phyloP scores from a whole-genome alignment of 2,113 vertebrate genomes.

The Mystacornis crossleyi region DNA sequence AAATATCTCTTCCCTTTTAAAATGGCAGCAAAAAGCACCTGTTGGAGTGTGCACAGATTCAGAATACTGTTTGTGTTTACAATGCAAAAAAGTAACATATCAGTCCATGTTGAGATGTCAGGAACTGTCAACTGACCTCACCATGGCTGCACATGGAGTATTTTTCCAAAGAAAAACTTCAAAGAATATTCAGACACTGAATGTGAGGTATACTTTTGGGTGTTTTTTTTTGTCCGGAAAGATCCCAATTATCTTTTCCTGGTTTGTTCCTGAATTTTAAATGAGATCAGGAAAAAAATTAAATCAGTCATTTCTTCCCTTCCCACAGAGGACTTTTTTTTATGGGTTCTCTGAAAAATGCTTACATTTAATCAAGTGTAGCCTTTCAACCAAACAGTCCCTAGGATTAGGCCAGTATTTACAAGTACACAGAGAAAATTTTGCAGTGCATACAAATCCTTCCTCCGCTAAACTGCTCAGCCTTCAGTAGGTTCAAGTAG shows the following conservation, averaged over 20 bases:
- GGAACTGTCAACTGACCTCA: neutral
- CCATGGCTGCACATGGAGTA: neutral
- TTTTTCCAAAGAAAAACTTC: neutral
- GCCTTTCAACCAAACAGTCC: neutral
- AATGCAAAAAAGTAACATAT: neutral
- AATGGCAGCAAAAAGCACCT: neutral
- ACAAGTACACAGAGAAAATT: neutral
- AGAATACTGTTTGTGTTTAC: neutral
- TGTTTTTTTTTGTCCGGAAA: neutral
- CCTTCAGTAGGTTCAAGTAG: neutral
- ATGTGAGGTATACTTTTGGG: neutral
- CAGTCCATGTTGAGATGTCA: neutral
- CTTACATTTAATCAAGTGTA: neutral
- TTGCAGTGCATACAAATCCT: neutral
- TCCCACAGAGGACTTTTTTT: neutral
- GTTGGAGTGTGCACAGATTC: neutral
- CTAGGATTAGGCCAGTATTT: neutral
- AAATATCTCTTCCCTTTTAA: neutral
- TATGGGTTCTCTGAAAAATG: neutral
- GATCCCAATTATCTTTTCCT: neutral
- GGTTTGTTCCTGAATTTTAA: neutral
- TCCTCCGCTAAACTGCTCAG: neutral
- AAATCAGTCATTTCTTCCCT: neutral
- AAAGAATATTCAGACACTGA: neutral
- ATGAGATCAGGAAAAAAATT: neutral